These are phyloP conservation scores for Shinisaurus crocodilurus DNA, from an alignment of 2,113 vertebrate genomes.

Conservation along the genomic window DNA sequence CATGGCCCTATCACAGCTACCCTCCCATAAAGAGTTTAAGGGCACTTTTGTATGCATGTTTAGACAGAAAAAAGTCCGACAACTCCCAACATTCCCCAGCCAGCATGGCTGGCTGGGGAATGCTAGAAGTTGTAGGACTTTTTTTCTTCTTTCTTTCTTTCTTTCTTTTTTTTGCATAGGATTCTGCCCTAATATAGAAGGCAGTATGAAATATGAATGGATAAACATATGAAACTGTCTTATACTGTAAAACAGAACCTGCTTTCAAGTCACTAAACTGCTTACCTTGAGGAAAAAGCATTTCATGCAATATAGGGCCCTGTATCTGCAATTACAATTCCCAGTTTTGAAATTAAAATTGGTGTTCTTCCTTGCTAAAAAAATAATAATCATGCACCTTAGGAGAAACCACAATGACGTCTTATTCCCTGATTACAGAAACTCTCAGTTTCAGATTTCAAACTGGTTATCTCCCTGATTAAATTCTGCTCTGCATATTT, in stretches of 20 bases:
- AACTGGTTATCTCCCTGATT: constrained; percentile 55
- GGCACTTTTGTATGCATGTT: too few relatives aligned
- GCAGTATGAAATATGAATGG: neutral
- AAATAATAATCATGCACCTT: neutral
- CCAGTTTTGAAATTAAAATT: constrained; percentile 8
- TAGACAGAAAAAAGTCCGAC: too few relatives aligned
- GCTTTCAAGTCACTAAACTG: neutral
- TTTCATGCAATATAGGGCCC: neutral
- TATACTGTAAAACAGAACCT: neutral
- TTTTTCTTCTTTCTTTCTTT: too few relatives aligned
- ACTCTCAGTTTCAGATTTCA: constrained; percentile 45
- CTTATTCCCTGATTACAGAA: constrained; percentile 12
- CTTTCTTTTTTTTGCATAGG: too few relatives aligned
- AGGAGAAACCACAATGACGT: neutral
- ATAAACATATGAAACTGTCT: neutral
- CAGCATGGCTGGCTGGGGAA: too few relatives aligned
- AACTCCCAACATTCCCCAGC: too few relatives aligned
- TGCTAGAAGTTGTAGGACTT: too few relatives aligned
- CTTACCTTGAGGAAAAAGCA: neutral
- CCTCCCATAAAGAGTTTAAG: too few relatives aligned
- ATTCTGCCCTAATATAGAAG: neutral
- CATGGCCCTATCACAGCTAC: too few relatives aligned
- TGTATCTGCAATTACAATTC: constrained; percentile 17
- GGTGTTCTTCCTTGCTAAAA: neutral
- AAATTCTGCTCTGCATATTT: constrained; percentile 62